phyloP scores from a whole-genome alignment of 2,113 vertebrate species.

The Myanophis thanlyinensis region DNA sequence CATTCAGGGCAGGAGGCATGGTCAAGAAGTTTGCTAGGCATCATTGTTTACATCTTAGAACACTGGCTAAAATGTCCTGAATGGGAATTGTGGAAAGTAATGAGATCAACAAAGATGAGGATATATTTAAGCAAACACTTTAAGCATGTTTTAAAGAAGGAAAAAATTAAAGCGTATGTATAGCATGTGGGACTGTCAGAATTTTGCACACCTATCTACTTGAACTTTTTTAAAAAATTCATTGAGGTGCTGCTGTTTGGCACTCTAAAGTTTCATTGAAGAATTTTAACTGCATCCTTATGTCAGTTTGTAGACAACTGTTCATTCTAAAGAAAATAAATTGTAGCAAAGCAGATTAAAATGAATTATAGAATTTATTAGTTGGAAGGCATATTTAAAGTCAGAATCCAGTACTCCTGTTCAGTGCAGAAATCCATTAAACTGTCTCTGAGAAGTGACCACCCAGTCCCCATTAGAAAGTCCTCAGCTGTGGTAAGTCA shows the following conservation, averaged over 20 bases:
- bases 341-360: neutral
- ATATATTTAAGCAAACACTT: conserved; percentile 27
- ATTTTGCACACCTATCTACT: neutral
- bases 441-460: neutral
- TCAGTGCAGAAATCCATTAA: neutral
- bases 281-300: neutral
- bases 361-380: neutral
- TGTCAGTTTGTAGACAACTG: neutral
- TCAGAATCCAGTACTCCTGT: neutral
- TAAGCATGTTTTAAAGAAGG: neutral
- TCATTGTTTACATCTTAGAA: conserved; percentile 37
- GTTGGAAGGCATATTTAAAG: neutral
- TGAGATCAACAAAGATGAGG: neutral
- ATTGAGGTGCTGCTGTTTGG: neutral
- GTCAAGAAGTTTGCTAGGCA: neutral
- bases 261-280: neutral
- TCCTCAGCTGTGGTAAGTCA: neutral
- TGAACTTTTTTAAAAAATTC: neutral
- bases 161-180: neutral
- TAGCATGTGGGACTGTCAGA: neutral
- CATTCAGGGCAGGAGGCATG: neutral
- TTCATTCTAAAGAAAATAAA: neutral
- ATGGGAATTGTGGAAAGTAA: conserved; percentile 1
- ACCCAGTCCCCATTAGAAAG: neutral
- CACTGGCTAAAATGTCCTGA: conserved; percentile 33